A percentile compares a stretch with the other conserved stretches of the same genome.
phyloP scores from a whole-genome alignment of 2,888 invertebrate genomes.

The Machimus atricapillus region DNA sequence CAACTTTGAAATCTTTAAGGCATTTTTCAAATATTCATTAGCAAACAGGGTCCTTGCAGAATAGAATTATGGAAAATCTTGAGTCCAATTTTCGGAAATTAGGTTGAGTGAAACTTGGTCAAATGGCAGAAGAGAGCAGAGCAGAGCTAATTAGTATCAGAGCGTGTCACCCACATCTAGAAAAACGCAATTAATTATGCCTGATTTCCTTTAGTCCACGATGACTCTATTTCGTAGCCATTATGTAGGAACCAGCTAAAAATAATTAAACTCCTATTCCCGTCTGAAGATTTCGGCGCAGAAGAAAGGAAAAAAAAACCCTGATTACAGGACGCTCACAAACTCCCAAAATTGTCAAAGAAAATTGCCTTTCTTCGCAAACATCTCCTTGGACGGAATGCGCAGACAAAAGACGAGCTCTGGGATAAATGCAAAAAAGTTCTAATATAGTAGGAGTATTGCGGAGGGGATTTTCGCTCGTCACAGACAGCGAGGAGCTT shows the following conservation, averaged over 20 bases:
- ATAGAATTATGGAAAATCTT: not conserved
- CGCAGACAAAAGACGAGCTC: conserved; percentile 4
- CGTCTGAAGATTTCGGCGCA: not conserved
- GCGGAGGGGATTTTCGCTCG: not conserved
- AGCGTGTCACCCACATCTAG: not conserved
- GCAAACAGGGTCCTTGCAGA: not conserved
- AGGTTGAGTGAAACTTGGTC: not conserved
- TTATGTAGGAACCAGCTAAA: not conserved
- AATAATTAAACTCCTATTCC: conserved; percentile 10
- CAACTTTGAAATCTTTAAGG: not conserved
- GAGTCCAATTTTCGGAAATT: not conserved
- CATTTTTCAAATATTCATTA: not conserved
- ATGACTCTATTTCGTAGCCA: not conserved
- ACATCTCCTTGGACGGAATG: not conserved
- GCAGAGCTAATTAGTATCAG: not conserved
- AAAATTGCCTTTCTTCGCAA: conserved; percentile 28
- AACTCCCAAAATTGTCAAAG: conserved; percentile 22
- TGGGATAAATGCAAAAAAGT: conserved; percentile 20
- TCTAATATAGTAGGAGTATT: not conserved
- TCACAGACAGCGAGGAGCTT: conserved; percentile 1
- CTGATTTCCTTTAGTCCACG: not conserved
- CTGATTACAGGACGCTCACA: not conserved
- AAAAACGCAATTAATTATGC: not conserved
- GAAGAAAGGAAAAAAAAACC: not conserved
- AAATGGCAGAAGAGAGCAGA: not conserved